Evolutionary conservation across 1,140 invertebrate genomes (phyloP).

Genomic region (Euglossa dilemma): DNA sequence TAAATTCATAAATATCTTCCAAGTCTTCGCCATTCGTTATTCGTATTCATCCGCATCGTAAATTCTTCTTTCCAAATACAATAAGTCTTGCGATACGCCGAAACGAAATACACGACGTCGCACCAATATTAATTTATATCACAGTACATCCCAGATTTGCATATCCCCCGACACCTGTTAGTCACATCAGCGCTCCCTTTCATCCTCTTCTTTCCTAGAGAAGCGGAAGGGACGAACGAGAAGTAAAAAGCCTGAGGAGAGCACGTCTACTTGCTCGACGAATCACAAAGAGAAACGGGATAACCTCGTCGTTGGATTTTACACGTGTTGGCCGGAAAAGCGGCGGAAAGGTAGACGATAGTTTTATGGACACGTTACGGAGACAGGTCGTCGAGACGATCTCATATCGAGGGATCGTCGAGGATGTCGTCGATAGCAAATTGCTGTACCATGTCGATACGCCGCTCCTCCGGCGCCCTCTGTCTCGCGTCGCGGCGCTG

Average conservation of each 20-base stretch:
- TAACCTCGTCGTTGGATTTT: not conserved
- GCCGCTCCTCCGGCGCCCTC: not conserved
- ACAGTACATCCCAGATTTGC: too few relatives aligned
- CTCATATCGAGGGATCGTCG: constrained; percentile 34
- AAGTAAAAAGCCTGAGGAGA: not conserved
- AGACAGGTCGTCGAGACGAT: constrained; percentile 13
- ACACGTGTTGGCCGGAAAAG: not conserved
- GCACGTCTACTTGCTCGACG: not conserved
- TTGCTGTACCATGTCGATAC: constrained; percentile 37
- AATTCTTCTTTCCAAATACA: too few relatives aligned
- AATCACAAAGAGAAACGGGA: not conserved
- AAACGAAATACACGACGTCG: too few relatives aligned
- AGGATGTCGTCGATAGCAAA: constrained; percentile 22
- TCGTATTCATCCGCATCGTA: too few relatives aligned
- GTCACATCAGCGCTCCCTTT: not conserved
- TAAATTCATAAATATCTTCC: too few relatives aligned
- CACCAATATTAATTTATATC: too few relatives aligned
- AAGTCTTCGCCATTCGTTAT: too few relatives aligned
- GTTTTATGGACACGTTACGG: constrained; percentile 20
- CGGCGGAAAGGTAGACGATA: constrained; percentile 12
- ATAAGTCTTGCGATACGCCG: too few relatives aligned
- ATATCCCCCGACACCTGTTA: too few relatives aligned
- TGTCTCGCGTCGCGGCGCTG: too few relatives aligned
- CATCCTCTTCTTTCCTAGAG: not conserved
- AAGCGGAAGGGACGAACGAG: too few relatives aligned